Conservation (phyloP, 2,113 vertebrate species). For the Aegithalos caudatus region DNA sequence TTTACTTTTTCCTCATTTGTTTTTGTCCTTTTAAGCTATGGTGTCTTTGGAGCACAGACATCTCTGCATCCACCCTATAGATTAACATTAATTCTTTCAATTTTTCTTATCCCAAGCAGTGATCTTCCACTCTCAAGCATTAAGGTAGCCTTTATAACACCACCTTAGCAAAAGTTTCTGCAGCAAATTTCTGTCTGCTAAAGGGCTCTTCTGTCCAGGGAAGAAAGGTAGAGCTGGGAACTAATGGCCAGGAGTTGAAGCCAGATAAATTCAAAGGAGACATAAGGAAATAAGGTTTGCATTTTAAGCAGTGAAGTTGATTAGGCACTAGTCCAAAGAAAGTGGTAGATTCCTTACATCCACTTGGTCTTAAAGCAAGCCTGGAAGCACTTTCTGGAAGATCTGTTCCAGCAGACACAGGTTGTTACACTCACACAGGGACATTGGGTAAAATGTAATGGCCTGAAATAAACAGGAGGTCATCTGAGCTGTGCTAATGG, state of each 20-base stretch:
- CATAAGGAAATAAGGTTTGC: not conserved
- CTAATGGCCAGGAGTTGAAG: not conserved
- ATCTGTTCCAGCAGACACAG: not conserved
- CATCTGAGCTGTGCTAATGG: not conserved
- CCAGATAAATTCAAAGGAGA: not conserved
- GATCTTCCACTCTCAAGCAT: not conserved
- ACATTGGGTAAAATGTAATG: not conserved
- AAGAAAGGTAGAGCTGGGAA: not conserved
- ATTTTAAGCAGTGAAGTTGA: not conserved
- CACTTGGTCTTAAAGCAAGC: not conserved
- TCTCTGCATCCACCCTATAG: not conserved
- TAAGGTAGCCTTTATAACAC: not conserved
- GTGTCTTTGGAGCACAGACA: not conserved
- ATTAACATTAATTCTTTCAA: not conserved
- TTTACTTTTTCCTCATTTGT: not conserved
- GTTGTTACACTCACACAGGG: not conserved
- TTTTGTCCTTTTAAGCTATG: not conserved
- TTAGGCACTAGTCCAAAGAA: not conserved
- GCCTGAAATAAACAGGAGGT: conserved; percentile 23
- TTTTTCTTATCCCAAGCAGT: not conserved
- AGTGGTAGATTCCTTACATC: not conserved
- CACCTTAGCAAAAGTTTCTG: not conserved
- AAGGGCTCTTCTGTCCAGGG: not conserved
- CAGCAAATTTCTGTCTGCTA: not conserved
- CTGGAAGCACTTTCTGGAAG: not conserved